Evolutionary conservation across 2,797 vertebrate genomes (phyloP), one percentile per base, ranked within the genome.

Genomic region (Somateria mollissima): DNA sequence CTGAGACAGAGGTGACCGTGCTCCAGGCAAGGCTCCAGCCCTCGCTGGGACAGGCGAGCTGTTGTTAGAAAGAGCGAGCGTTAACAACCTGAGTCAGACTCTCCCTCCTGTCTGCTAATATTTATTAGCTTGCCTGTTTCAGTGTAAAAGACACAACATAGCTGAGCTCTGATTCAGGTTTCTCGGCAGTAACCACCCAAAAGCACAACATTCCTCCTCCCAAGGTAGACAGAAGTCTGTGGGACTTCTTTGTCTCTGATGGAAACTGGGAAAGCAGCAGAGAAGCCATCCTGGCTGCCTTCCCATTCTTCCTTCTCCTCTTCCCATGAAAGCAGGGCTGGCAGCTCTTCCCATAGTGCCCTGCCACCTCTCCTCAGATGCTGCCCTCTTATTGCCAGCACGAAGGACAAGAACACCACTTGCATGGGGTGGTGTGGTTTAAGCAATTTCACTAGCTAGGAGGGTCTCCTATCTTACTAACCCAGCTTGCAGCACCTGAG

Each of bases 161-260:
- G 65, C 6, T 83, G 54, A 89, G 82, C 39, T 87, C 65, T 96
- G 76, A 95, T 61, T 96, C 94, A 94, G 76, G 61, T 78, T 95
- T 96, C 91, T 77, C 10, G 15, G 89, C 91, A 96, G 71, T 54
- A 80, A 83, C 69, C 76, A 34, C 73, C 90, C 90, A 49, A 73
- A 95, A 96, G 43, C 79, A 96, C 36, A 95, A 95, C 83, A 95
- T 84, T 95, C 72, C 73, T 71, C 76, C 62, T 95, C 94, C 94
- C 72, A 75, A 69, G 24, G 32, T 51, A 74, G 85, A 83, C 72
- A 89, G 91, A 64, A 79, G 14, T 37, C 79, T 92, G 82, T 89
- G 72, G 83, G 86, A 92, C 45, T 0, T 78, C 79, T 96, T 90
- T 95, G 89, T 92, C 51, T 66, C 27, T 10, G 6, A 37, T 81